phyloP scores from a whole-genome alignment of 2,888 invertebrate genomes.

The Drosophila fulvimacula region DNA sequence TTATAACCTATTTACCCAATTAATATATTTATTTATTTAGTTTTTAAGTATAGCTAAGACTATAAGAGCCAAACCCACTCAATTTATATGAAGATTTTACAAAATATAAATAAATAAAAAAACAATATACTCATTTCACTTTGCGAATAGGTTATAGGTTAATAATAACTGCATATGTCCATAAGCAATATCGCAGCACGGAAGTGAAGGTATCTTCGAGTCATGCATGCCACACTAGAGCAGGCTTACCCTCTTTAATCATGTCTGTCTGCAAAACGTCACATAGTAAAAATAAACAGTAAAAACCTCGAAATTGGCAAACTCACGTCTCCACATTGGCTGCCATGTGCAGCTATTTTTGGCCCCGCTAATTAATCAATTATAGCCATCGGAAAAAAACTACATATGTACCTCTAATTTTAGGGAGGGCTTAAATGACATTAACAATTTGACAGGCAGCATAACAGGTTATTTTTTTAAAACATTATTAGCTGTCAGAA shows the following conservation, averaged over 20 bases:
- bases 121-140: no score
- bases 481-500: background rate
- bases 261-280: background rate
- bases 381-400: slow-evolving; percentile 23
- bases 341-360: slow-evolving; percentile 23
- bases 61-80: no score
- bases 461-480: slow-evolving; percentile 24
- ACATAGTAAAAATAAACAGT: slow-evolving; percentile 9
- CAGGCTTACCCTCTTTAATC: background rate
- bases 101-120: background rate
- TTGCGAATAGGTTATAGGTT: no score
- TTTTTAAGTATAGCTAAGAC: no score
- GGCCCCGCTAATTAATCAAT: slow-evolving; percentile 40
- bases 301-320: slow-evolving; percentile 26
- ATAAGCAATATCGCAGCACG: no score
- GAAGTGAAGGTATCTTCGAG: background rate
- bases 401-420: slow-evolving; percentile 1
- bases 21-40: no score
- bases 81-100: background rate
- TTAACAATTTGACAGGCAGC: slow-evolving; percentile 14
- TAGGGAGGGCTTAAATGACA: slow-evolving; percentile 19
- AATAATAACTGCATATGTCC: no score
- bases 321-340: slow-evolving; percentile 21
- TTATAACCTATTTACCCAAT: no score
- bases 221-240: slow-evolving; percentile 3